These are phyloP conservation scores for Drosophila neotestacea DNA, from an alignment of 2,888 invertebrate species.

Conservation along the genomic window DNA sequence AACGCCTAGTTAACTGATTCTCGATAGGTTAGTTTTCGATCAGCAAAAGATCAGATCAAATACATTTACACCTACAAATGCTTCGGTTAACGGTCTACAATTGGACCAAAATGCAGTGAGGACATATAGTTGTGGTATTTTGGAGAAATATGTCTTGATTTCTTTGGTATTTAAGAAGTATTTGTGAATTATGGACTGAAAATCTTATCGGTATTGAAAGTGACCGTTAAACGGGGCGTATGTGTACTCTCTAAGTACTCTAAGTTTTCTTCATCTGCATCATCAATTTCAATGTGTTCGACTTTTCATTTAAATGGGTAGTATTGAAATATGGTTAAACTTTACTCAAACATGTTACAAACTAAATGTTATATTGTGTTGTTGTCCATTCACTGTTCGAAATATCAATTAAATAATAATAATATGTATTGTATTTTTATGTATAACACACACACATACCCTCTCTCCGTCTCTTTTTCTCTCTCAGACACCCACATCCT, in stretches of 20 bases:
- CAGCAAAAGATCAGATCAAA: not conserved
- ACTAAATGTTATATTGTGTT: conserved; percentile 69
- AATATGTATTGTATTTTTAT: conserved; percentile 37
- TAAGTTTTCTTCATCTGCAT: not conserved
- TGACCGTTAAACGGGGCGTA: too few relatives aligned
- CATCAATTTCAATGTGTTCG: not conserved
- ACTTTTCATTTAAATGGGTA: not conserved
- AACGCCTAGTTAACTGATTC: conserved; percentile 48
- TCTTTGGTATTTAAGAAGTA: too few relatives aligned
- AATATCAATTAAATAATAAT: conserved; percentile 16
- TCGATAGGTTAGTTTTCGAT: conserved; percentile 34
- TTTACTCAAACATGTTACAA: conserved; percentile 42
- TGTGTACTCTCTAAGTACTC: not conserved
- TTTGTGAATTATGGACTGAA: too few relatives aligned
- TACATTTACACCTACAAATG: too few relatives aligned
- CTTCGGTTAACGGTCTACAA: too few relatives aligned
- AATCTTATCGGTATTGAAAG: too few relatives aligned
- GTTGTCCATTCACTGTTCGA: conserved; percentile 57
- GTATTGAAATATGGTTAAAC: conserved; percentile 7
- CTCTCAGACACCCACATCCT: conserved; percentile 22
- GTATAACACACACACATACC: conserved; percentile 30
- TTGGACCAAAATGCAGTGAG: too few relatives aligned
- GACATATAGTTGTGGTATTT: too few relatives aligned
- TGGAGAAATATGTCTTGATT: too few relatives aligned
- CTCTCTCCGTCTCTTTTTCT: conserved; percentile 7